phyloP scores from a whole-genome alignment of 2,888 invertebrate species.

The Beris morrisii region DNA sequence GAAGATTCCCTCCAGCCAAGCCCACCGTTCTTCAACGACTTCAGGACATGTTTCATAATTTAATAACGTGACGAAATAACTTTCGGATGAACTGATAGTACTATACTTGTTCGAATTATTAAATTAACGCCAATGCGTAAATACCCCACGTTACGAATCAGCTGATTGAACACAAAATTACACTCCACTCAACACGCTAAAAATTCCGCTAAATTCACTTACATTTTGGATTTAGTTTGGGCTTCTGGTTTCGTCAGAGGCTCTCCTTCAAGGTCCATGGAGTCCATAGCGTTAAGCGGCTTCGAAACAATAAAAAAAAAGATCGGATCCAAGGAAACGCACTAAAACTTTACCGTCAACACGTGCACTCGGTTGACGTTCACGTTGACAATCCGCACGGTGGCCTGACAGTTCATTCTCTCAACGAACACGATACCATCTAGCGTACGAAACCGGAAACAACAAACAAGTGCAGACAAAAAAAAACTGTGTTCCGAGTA shows the following conservation, averaged over 20 bases:
- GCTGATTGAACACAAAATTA: not conserved
- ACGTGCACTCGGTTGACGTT: conserved; percentile 4
- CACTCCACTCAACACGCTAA: not conserved
- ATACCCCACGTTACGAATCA: not conserved
- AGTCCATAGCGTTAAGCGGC: conserved; percentile 14
- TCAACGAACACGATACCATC: too few species aligned
- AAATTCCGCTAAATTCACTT: not conserved
- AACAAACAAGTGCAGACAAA: too few species aligned
- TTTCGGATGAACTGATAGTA: too few species aligned
- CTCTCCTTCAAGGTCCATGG: conserved; percentile 1
- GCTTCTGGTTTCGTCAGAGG: conserved; percentile 2
- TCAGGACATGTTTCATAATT: too few species aligned
- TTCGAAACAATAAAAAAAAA: not conserved
- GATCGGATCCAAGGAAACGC: not conserved
- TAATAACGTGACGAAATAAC: too few species aligned
- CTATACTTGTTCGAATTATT: too few species aligned
- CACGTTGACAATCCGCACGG: conserved; percentile 2
- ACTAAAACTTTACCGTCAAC: too few species aligned
- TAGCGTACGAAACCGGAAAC: too few species aligned
- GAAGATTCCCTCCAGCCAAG: too few species aligned
- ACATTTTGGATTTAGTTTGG: conserved; percentile 15
- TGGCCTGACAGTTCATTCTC: not conserved
- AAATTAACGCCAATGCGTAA: not conserved
- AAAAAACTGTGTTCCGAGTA: too few species aligned
- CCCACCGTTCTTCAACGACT: too few species aligned